phyloP scores from a whole-genome alignment of 2,888 invertebrate genomes.

The Amitus sp. region DNA sequence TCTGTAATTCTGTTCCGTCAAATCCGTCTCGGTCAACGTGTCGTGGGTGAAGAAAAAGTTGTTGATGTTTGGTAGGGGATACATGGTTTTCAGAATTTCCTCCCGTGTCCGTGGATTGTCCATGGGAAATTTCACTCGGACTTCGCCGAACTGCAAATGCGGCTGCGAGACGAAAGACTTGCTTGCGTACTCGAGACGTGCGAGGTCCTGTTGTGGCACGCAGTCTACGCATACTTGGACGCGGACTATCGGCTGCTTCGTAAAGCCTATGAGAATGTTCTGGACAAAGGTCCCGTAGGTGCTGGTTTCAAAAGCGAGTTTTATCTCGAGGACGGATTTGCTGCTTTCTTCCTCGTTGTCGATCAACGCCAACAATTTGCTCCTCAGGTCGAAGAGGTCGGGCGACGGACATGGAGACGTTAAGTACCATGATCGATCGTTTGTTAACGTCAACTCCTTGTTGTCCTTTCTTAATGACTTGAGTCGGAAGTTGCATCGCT shows the following conservation, averaged over 20 bases:
- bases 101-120: conserved; percentile 26
- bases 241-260: conserved; percentile 71
- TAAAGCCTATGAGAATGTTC: conserved; percentile 79
- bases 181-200: conserved; percentile 73
- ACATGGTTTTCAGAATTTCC: conserved; percentile 69
- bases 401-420: conserved; percentile 9
- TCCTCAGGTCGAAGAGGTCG: conserved; percentile 22
- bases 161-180: conserved; percentile 73
- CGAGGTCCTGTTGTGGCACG: conserved; percentile 72
- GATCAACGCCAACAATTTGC: conserved; percentile 27
- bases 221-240: conserved; percentile 81
- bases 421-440: conserved; percentile 48
- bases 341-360: conserved; percentile 26
- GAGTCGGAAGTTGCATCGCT: conserved; percentile 49
- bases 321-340: conserved; percentile 23
- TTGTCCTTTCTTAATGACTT: conserved; percentile 39
- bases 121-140: not conserved
- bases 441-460: conserved; percentile 37
- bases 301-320: conserved; percentile 9
- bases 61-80: conserved; percentile 75
- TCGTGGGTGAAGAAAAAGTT: conserved; percentile 76
- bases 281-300: conserved; percentile 81
- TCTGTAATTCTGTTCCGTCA: conserved; percentile 77
- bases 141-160: conserved; percentile 63
- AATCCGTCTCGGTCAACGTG: conserved; percentile 72